Percentiles rank a stretch among this genome's conserved stretches.
Evolutionary conservation across 2,113 vertebrate species (phyloP).

Genomic region (Gymnobelideus leadbeateri): DNA sequence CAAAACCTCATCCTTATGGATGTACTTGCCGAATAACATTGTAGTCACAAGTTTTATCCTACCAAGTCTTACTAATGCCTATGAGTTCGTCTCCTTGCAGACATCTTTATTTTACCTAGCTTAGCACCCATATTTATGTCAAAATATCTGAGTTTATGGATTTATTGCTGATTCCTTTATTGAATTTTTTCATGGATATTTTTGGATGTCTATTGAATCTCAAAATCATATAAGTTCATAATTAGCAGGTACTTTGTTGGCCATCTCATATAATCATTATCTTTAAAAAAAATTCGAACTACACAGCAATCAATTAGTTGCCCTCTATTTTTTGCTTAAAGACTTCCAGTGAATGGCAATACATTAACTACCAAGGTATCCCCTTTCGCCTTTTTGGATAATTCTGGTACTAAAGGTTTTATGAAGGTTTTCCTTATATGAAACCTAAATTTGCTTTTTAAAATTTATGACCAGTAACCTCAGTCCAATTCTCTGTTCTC

Average conservation of each 20-base stretch:
- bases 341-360: neutral
- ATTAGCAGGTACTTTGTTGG: neutral
- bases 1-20: neutral
- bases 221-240: neutral
- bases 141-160: neutral
- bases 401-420: neutral
- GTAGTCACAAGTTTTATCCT: neutral
- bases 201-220: neutral
- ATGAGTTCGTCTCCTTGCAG: neutral
- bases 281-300: neutral
- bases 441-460: neutral
- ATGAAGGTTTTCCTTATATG: neutral
- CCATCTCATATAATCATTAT: neutral
- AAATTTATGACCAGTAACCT: neutral
- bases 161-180: neutral
- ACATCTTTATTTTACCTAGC: neutral
- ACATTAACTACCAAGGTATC: neutral
- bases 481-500: neutral
- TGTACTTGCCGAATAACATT: neutral
- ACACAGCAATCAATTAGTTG: neutral
- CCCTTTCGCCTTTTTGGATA: neutral
- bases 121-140: neutral
- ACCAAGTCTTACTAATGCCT: neutral
- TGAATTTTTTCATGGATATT: neutral
- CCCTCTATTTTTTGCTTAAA: neutral